Evolutionary conservation across 2,113 vertebrate species (phyloP).

Genomic region (Lagenorhynchus albirostris): DNA sequence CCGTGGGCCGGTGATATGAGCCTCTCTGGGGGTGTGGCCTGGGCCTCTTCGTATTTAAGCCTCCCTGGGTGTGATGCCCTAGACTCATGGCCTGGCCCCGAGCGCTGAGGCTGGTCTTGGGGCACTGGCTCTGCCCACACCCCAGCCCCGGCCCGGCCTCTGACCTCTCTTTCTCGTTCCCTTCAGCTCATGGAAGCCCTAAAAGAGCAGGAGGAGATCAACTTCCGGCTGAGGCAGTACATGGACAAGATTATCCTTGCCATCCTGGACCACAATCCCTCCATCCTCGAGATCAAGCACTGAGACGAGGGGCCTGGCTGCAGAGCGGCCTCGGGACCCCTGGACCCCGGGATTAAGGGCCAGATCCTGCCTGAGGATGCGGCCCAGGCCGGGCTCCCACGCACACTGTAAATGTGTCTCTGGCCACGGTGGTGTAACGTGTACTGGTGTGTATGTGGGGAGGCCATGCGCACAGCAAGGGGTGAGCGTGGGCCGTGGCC

Average conservation of each 20-base stretch:
- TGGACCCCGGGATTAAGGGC: not conserved
- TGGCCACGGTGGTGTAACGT: slow-evolving; percentile 64
- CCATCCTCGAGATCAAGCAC: slow-evolving; percentile 97
- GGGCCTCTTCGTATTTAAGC: fast-evolving
- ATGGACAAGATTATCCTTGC: slow-evolving; percentile 99
- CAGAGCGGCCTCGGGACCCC: slow-evolving; percentile 33
- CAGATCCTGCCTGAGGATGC: slow-evolving; percentile 66
- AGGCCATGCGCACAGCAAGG: not conserved
- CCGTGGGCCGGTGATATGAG: not conserved
- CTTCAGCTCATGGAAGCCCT: slow-evolving; percentile 96
- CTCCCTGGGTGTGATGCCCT: not conserved
- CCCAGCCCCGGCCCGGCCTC: not conserved
- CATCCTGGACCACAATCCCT: slow-evolving; percentile 97
- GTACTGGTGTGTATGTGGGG: slow-evolving; percentile 68
- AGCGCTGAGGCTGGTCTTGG: not conserved
- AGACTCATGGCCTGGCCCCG: not conserved
- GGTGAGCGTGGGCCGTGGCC: slow-evolving; percentile 49
- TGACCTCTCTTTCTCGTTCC: slow-evolving; percentile 35
- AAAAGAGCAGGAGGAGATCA: slow-evolving; percentile 98
- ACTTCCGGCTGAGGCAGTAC: slow-evolving; percentile 94
- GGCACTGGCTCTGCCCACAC: not conserved
- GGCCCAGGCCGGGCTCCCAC: slow-evolving; percentile 67
- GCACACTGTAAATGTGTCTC: slow-evolving; percentile 79
- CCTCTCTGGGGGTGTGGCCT: not conserved
- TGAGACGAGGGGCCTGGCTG: slow-evolving; percentile 73